Evolutionary conservation across 2,113 vertebrate species (phyloP), one percentile per base, ranked within the genome.

Genomic region (Nesoenas mayeri): DNA sequence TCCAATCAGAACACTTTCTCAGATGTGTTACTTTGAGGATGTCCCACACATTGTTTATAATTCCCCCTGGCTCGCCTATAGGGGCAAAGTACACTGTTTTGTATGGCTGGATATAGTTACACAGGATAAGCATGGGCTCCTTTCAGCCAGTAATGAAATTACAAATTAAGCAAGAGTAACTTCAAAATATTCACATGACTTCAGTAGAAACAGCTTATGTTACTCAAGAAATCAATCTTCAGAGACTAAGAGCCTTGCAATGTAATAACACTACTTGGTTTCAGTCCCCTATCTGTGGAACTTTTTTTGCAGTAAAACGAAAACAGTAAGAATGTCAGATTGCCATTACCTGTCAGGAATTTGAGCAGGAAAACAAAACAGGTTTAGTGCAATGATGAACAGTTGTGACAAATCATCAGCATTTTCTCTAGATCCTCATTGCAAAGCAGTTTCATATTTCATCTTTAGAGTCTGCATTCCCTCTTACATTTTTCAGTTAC

Each of bases 381-480:
- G 80, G 78, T 96, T 95, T 94, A 97, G 96, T 82, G 18, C 75
- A 95, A 80, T 94, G 89, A 96, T 77, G 92, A 91, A 88, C 80
- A 97, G 66, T 75, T 94, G 95, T 96, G 88, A 95, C 85, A 95
- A 73, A 92, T 96, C 91, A 92, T 96, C 93, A 96, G 71, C 89
- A 89, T 93, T 95, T 85, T 92, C 94, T 94, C 74, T 79, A 88
- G 79, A 96, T 92, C 85, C 70, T 88, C 69, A 92, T 94, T 92
- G 96, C 89, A 95, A 95, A 93, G 89, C 79, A 96, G 85, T 95
- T 96, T 96, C 95, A 79, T 89, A 95, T 95, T 97, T 97, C 84
- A 88, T 96, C 85, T 95, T 92, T 47, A 92, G 66, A 95, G 62
- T 88, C 85, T 79, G 69, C 48, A 61, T 92, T 94, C 65, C 91